Conservation (phyloP, 2,888 invertebrate genomes). For the Pimpla rufipes region DNA sequence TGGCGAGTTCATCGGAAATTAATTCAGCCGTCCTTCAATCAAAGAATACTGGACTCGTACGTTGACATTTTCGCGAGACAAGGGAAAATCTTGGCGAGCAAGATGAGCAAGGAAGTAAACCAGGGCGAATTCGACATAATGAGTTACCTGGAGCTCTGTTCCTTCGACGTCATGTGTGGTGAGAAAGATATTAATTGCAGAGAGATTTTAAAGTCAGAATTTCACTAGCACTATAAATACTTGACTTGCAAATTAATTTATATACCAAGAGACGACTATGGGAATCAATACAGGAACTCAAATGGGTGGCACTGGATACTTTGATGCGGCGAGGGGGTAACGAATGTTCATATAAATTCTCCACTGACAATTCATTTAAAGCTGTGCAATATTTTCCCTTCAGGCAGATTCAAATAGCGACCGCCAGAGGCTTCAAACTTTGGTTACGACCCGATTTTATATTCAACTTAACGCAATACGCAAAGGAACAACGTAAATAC, state of each 20-base stretch:
- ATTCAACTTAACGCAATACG: slow-evolving; percentile 87
- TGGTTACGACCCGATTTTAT: slow-evolving; percentile 89
- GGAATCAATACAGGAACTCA: slow-evolving; percentile 62
- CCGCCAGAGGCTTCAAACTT: slow-evolving; percentile 86
- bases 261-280: slow-evolving; percentile 67
- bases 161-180: slow-evolving; percentile 77
- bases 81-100: slow-evolving; percentile 70
- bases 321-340: slow-evolving; percentile 64
- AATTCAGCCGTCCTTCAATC: slow-evolving; percentile 76
- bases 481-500: slow-evolving; percentile 86
- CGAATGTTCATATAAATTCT: no score
- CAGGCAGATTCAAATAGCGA: slow-evolving; percentile 85
- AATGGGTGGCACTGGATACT: slow-evolving; percentile 49
- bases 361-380: background rate
- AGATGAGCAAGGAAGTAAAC: slow-evolving; percentile 72
- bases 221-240: no score
- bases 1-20: slow-evolving; percentile 77
- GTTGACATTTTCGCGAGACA: slow-evolving; percentile 74
- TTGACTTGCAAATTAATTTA: no score
- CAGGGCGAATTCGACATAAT: slow-evolving; percentile 74
- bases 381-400: slow-evolving; percentile 71
- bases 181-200: background rate
- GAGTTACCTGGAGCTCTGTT: slow-evolving; percentile 74
- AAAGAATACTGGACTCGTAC: slow-evolving; percentile 74
- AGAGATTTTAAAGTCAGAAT: no score